phyloP scores from a whole-genome alignment of 1,140 invertebrate species.

The Trachelipus rathkii region DNA sequence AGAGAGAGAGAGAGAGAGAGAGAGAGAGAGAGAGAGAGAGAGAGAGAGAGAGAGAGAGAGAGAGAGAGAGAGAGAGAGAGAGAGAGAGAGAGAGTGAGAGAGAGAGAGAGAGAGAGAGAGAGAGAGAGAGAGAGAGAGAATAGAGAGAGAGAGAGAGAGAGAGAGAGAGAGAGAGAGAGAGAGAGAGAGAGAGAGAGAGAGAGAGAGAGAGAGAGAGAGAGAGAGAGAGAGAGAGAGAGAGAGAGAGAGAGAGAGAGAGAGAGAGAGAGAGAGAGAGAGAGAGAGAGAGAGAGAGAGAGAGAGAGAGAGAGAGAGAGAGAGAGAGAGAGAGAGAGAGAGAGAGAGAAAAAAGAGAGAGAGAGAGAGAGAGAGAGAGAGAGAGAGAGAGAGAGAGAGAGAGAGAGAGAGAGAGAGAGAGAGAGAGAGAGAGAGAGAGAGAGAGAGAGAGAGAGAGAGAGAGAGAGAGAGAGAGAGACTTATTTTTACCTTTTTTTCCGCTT shows the following conservation, averaged over 20 bases:
- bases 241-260: slow-evolving; percentile 10
- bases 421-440: slow-evolving; percentile 13
- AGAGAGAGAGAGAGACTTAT: background rate
- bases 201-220: slow-evolving; percentile 15
- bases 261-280: slow-evolving; percentile 14
- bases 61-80: background rate
- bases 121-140: background rate
- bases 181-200: background rate
- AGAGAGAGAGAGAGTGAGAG: background rate
- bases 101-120: background rate
- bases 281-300: background rate
- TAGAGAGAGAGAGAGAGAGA: background rate
- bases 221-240: slow-evolving; percentile 16
- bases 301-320: background rate
- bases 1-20: background rate
- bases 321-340: background rate
- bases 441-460: background rate
- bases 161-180: background rate
- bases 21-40: background rate
- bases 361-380: slow-evolving; percentile 12
- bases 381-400: slow-evolving; percentile 16
- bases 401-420: slow-evolving; percentile 16
- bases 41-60: background rate
- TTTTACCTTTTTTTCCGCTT: slow-evolving; percentile 29
- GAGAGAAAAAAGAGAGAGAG: slow-evolving; percentile 10